Evolutionary conservation across 2,113 vertebrate genomes (phyloP).

Genomic region (Otis tarda): DNA sequence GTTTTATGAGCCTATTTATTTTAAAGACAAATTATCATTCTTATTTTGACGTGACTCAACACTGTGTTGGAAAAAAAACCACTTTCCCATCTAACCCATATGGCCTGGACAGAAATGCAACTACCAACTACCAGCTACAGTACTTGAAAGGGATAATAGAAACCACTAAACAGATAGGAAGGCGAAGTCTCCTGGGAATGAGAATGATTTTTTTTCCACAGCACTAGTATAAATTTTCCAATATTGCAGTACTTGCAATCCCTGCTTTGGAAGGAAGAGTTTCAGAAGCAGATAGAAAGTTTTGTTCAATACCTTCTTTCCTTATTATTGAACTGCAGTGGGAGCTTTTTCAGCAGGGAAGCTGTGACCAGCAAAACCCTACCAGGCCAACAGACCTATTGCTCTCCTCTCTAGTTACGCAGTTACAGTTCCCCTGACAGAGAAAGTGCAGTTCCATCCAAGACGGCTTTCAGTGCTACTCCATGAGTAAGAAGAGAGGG

Average conservation of each 20-base stretch:
- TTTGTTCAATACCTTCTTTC: neutral
- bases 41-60: neutral
- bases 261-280: neutral
- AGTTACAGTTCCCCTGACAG: neutral
- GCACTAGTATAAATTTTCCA: neutral
- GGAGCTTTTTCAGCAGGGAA: neutral
- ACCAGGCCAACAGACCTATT: neutral
- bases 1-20: neutral
- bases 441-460: neutral
- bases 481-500: conserved; percentile 50
- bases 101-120: neutral
- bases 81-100: neutral
- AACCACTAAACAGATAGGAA: neutral
- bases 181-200: neutral
- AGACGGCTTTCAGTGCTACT: neutral
- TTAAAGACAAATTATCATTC: neutral
- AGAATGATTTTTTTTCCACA: neutral
- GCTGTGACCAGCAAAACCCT: neutral
- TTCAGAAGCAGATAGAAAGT: neutral
- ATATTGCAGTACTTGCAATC: neutral
- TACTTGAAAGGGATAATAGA: neutral
- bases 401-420: neutral
- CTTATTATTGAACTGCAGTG: neutral
- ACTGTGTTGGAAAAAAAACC: neutral
- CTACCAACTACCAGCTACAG: neutral